phyloP scores from a whole-genome alignment of 2,888 invertebrate species.

The Eucera pruinosa region DNA sequence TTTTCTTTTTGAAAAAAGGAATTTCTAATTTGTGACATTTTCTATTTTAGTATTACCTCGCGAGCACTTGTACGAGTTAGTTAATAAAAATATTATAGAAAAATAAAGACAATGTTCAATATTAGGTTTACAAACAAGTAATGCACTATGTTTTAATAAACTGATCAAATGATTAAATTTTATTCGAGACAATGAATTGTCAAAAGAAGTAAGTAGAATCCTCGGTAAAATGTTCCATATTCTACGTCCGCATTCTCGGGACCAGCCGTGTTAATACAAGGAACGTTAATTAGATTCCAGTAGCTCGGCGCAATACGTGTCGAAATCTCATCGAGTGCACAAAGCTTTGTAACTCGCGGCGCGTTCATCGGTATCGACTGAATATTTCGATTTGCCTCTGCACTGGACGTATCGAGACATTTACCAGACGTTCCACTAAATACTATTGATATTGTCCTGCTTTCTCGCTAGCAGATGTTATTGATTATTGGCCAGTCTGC shows the following conservation, averaged over 20 bases:
- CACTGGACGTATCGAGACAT: background rate
- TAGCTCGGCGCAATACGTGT: background rate
- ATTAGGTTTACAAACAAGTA: too few relatives aligned
- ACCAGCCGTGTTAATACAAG: background rate
- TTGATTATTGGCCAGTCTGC: constrained; percentile 50
- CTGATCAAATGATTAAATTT: too few relatives aligned
- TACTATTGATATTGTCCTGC: constrained; percentile 28
- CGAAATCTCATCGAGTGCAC: background rate
- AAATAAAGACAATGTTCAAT: too few relatives aligned
- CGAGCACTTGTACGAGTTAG: too few relatives aligned
- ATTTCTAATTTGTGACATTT: too few relatives aligned
- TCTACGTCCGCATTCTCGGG: background rate
- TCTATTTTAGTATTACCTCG: too few relatives aligned
- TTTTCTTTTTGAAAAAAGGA: too few relatives aligned
- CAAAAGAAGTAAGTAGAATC: background rate
- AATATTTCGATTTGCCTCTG: background rate
- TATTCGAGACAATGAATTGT: too few relatives aligned
- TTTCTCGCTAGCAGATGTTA: constrained; percentile 33
- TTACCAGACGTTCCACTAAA: background rate
- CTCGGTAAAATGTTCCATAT: background rate
- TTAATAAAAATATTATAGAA: too few relatives aligned
- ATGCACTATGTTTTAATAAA: too few relatives aligned
- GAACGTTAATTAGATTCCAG: constrained; percentile 9
- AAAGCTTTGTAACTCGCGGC: background rate
- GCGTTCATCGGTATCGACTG: background rate